A percentile compares a stretch with the other conserved stretches of the same genome.
phyloP scores from a whole-genome alignment of 2,113 vertebrate genomes.

The Microcebus tavaratra region DNA sequence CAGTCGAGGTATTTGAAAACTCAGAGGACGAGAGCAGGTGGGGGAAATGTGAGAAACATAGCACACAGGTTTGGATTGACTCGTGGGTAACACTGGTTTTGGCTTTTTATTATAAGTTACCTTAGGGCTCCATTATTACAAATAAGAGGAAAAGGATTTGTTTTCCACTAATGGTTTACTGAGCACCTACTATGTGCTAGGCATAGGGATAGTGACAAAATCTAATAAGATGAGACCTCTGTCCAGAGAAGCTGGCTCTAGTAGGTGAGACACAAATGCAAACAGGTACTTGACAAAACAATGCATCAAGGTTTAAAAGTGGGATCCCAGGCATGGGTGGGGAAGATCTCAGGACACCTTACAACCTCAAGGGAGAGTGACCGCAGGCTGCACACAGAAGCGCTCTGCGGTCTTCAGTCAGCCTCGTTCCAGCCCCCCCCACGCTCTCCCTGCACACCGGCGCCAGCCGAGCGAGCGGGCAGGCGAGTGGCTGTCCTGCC shows the following conservation, averaged over 20 bases:
- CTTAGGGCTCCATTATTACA: neutral
- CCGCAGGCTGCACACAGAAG: neutral
- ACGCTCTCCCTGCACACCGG: conserved; percentile 61
- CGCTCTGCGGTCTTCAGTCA: conserved; percentile 13
- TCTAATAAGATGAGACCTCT: neutral
- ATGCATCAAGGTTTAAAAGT: fast-evolving
- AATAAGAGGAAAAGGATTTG: neutral
- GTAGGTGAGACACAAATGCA: neutral
- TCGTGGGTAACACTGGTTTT: neutral
- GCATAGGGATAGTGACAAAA: neutral
- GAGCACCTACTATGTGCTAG: neutral
- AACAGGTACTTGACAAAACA: neutral
- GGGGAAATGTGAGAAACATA: neutral
- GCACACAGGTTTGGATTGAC: neutral
- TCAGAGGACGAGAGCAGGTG: neutral
- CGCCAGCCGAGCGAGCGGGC: conserved; percentile 23
- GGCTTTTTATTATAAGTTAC: neutral
- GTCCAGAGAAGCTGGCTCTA: neutral
- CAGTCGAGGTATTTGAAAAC: conserved; percentile 23
- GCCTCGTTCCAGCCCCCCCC: neutral
- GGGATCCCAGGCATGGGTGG: neutral
- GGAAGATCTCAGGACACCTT: neutral
- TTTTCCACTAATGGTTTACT: neutral
- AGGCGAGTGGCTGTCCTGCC: conserved; percentile 63
- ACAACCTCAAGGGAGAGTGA: neutral